Percentiles rank a stretch among this genome's conserved stretches.
Evolutionary conservation across 1,140 invertebrate genomes (phyloP).

Genomic region (Camponotus vicinus): DNA sequence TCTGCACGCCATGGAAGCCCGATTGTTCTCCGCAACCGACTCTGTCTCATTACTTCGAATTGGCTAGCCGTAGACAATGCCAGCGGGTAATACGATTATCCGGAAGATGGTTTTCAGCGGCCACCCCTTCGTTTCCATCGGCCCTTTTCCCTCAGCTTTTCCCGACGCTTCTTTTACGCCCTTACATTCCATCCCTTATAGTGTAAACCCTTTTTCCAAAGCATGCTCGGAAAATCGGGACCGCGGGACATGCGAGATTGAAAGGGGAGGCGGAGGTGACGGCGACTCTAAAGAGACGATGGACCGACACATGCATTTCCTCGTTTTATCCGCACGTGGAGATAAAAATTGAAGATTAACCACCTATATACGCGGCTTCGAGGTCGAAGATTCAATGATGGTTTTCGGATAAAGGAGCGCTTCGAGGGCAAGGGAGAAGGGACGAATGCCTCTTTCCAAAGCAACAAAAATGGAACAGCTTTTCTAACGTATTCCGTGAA

Average conservation of each 20-base stretch:
- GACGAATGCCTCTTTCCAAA: background rate
- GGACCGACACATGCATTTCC: constrained; percentile 28
- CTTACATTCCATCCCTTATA: background rate
- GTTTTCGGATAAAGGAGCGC: background rate
- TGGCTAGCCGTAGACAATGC: constrained; percentile 84
- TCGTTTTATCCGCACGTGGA: background rate
- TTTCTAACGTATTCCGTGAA: constrained; percentile 13
- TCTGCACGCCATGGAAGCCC: constrained; percentile 73
- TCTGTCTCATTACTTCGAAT: constrained; percentile 85
- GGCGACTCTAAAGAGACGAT: constrained; percentile 64
- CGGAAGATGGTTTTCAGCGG: constrained; percentile 76
- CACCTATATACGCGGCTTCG: constrained; percentile 13
- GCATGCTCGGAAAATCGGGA: constrained; percentile 24
- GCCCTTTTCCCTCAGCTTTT: background rate
- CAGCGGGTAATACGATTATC: constrained; percentile 83
- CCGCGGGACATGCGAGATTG: background rate
- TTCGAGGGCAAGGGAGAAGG: background rate
- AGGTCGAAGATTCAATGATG: background rate
- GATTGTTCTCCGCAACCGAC: constrained; percentile 83
- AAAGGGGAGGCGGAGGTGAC: background rate
- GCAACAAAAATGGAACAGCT: constrained; percentile 36
- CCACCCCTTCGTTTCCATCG: constrained; percentile 67
- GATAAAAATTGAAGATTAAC: constrained; percentile 71
- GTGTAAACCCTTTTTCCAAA: constrained; percentile 65
- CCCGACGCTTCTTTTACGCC: constrained; percentile 66